Evolutionary conservation across 2,797 vertebrate species (phyloP).

Genomic region (Vespertilio murinus): DNA sequence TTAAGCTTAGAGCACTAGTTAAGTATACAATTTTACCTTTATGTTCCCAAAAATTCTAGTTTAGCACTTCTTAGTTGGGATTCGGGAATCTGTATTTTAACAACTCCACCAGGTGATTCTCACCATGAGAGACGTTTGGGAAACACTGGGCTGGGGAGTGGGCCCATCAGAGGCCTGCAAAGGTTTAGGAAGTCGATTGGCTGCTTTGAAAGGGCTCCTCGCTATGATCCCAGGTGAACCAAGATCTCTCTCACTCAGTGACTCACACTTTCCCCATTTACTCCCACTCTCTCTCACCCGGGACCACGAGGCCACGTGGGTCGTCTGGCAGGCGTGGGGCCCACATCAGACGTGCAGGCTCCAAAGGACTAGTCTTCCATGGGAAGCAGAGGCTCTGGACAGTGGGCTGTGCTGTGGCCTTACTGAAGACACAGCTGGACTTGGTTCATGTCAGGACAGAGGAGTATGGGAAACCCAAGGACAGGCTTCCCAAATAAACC

Average conservation of each 20-base stretch:
- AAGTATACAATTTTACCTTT: too few relatives aligned
- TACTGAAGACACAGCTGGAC: not conserved
- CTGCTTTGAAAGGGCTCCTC: not conserved
- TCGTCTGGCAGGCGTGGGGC: not conserved
- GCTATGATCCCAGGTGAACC: not conserved
- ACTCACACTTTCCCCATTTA: not conserved
- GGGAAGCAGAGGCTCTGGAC: not conserved
- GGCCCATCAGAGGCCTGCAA: not conserved
- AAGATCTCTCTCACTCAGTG: not conserved
- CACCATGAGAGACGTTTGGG: too few relatives aligned
- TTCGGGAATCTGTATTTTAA: too few relatives aligned
- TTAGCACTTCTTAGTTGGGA: too few relatives aligned
- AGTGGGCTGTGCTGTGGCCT: too few relatives aligned
- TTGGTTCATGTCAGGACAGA: not conserved
- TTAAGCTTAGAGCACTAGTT: too few relatives aligned
- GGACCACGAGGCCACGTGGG: not conserved
- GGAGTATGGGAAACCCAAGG: not conserved
- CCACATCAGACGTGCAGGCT: not conserved
- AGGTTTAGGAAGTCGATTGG: not conserved
- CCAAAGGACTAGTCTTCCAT: not conserved
- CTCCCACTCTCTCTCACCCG: not conserved
- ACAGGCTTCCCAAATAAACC: not conserved
- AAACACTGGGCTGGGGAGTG: too few relatives aligned
- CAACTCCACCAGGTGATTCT: too few relatives aligned
- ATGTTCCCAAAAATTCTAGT: too few relatives aligned